Evolutionary conservation across 1,140 invertebrate species (phyloP).

Genomic region (Leptopilina boulardi): DNA sequence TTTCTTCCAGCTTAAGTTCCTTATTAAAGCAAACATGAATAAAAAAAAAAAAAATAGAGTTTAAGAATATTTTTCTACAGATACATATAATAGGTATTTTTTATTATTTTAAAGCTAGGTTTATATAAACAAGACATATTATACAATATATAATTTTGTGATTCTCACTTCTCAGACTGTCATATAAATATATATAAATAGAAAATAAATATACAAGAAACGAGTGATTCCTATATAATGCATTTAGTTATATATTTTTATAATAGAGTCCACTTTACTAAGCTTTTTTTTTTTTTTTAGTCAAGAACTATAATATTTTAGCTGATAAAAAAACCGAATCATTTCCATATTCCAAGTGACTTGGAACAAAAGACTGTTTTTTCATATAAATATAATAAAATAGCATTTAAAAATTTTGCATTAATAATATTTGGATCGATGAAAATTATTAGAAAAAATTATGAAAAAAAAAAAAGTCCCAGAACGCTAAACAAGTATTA

Average conservation of each 20-base stretch:
- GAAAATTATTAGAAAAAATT: neutral
- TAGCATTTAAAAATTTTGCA: neutral
- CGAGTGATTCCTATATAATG: constrained; percentile 68
- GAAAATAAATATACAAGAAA: constrained; percentile 60
- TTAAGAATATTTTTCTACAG: constrained; percentile 26
- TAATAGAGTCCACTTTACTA: constrained; percentile 28
- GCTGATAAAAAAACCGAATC: neutral
- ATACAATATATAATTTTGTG: constrained; percentile 57
- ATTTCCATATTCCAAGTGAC: constrained; percentile 19
- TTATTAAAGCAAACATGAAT: constrained; percentile 3
- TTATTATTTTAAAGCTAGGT: constrained; percentile 32
- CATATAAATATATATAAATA: too few species aligned
- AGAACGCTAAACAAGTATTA: constrained; percentile 49
- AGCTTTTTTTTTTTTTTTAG: neutral
- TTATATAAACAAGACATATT: constrained; percentile 37
- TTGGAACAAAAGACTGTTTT: constrained; percentile 26
- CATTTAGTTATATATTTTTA: constrained; percentile 67
- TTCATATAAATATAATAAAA: neutral
- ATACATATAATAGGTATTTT: constrained; percentile 16
- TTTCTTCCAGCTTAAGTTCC: neutral
- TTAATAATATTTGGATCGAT: constrained; percentile 50
- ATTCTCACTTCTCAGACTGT: constrained; percentile 66
- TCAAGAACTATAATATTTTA: neutral
- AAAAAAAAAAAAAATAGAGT: neutral
- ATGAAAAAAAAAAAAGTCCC: constrained; percentile 36